A percentile compares a stretch with the other conserved stretches of the same genome.
Conservation (phyloP, 2,113 vertebrate species). For the Sinosuthora webbiana region DNA sequence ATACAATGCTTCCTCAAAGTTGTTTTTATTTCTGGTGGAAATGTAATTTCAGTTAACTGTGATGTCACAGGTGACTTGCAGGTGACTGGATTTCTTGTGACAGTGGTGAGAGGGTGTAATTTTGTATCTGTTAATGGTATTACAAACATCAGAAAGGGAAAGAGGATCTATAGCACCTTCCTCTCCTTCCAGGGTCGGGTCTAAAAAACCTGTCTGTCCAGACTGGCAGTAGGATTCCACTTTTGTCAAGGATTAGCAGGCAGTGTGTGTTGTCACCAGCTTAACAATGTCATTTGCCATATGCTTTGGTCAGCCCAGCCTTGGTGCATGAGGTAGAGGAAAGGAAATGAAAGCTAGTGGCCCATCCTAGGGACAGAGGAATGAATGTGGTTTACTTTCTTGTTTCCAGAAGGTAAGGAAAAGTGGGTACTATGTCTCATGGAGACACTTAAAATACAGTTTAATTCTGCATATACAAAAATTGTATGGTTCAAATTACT, state of each 20-base stretch:
- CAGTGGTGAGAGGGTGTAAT: neutral
- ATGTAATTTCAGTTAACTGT: neutral
- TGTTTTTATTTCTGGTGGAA: neutral
- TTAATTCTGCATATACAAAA: neutral
- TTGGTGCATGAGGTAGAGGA: neutral
- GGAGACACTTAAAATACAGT: neutral
- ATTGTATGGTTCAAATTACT: neutral
- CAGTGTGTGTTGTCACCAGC: neutral
- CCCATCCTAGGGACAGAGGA: neutral
- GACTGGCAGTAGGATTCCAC: neutral
- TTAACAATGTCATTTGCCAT: neutral
- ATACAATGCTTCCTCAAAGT: neutral
- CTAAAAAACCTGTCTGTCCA: neutral
- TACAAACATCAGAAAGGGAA: neutral
- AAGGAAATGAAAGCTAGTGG: neutral
- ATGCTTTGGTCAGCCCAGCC: neutral
- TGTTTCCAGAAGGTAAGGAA: neutral
- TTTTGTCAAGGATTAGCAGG: neutral
- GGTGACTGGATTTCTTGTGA: neutral
- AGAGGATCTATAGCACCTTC: neutral
- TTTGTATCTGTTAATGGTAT: neutral
- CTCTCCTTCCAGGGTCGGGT: neutral
- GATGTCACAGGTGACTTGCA: fast-evolving
- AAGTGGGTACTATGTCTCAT: neutral
- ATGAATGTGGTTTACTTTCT: neutral